phyloP scores from a whole-genome alignment of 2,797 vertebrate genomes.

The Buceros bicornis region DNA sequence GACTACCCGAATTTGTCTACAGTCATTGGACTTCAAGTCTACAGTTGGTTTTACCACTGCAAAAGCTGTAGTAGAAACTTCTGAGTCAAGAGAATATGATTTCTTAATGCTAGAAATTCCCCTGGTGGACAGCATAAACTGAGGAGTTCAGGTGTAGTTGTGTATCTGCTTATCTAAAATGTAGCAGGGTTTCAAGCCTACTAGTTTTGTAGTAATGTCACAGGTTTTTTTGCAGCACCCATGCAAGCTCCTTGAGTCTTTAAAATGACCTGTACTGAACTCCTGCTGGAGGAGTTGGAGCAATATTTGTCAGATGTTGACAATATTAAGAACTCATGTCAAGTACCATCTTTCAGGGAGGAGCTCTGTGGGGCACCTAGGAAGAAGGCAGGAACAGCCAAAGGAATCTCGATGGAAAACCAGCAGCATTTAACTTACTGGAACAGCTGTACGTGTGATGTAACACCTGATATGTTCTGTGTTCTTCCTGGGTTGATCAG shows the following conservation, averaged over 20 bases:
- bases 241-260: not conserved
- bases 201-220: not conserved
- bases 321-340: not conserved
- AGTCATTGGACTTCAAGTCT: not conserved
- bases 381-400: not conserved
- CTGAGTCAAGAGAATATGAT: not conserved
- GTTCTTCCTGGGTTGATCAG: not conserved
- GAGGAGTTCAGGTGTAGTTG: not conserved
- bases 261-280: not conserved
- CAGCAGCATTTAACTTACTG: not conserved
- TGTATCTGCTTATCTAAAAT: not conserved
- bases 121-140: not conserved
- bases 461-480: not conserved
- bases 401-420: not conserved
- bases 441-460: not conserved
- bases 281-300: not conserved
- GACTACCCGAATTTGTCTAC: not conserved
- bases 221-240: not conserved
- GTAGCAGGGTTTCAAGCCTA: not conserved
- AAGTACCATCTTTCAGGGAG: not conserved
- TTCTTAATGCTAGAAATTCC: not conserved
- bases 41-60: not conserved
- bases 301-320: not conserved
- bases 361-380: not conserved
- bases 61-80: not conserved